Percentiles rank a stretch among this genome's conserved stretches.
These are phyloP conservation scores for Tenebrio molitor DNA, from an alignment of 1,140 invertebrate genomes.

Conservation along the genomic window DNA sequence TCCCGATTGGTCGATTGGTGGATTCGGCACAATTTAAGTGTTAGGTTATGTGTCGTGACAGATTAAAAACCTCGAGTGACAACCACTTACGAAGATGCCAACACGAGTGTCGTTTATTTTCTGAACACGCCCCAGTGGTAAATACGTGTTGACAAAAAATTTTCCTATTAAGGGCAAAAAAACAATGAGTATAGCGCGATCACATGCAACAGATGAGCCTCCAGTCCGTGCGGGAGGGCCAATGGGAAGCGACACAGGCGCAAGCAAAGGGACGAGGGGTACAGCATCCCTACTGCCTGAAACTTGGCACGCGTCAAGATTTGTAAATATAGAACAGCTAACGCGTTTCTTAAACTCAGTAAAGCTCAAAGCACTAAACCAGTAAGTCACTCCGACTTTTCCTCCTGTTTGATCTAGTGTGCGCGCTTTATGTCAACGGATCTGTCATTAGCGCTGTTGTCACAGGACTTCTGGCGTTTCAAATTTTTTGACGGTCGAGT, in stretches of 20 bases:
- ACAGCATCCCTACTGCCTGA: constrained; percentile 60
- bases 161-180: neutral
- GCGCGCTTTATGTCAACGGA: constrained; percentile 9
- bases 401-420: constrained; percentile 1
- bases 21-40: too few species aligned
- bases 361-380: constrained; percentile 36
- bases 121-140: too few species aligned
- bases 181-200: neutral
- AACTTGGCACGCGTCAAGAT: constrained; percentile 66
- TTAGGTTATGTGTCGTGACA: too few species aligned
- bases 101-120: too few species aligned
- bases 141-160: too few species aligned
- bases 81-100: too few species aligned
- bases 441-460: neutral
- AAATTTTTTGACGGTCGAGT: neutral
- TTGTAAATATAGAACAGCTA: constrained; percentile 66
- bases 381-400: constrained; percentile 7
- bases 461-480: neutral
- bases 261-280: constrained; percentile 41
- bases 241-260: constrained; percentile 51
- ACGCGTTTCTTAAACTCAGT: constrained; percentile 58
- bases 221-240: constrained; percentile 57
- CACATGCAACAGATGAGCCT: constrained; percentile 22
- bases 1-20: too few species aligned
- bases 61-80: too few species aligned